Base-by-base conservation (phyloP, 23 tunicate genomes). In the Corella eumyota region DNA sequence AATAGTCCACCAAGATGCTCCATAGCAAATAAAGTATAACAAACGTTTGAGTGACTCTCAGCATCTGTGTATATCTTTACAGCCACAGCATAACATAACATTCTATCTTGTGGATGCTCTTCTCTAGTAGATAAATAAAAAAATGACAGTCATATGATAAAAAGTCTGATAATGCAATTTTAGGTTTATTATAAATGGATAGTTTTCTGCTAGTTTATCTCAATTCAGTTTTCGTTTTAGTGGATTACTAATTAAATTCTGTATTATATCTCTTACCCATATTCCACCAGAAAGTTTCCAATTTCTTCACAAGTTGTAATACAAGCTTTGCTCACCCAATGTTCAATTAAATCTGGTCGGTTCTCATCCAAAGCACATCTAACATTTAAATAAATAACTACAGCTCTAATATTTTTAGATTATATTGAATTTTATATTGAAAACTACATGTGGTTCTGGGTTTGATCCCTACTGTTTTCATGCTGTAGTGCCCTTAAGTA, bases 361-460 rank as follows among this genome's bases (percentile, higher is more conserved):
- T 79, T 78, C 36, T 79, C 96, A 32, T 68, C 36, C 56, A 88
- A 55, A 0, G 83, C 88, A 61, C 88, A 88, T 26, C 88, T 88
- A n/a, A n/a, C 31, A 48, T 24, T n/a, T 15, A 44, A 45, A 17
- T 13, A 1, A 23, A 0, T 9, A 45, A 28, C 0, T 11, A 44
- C 11, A 44, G 21, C 0, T 47, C 26, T 0, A 11, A 46, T 19
- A 47, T n/a, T 64, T 11, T 22, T 32, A n/a, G n/a, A n/a, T n/a
- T n/a, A n/a, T n/a, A n/a, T n/a, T n/a, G n/a, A n/a, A n/a, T n/a
- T n/a, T n/a, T n/a, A n/a, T n/a, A n/a, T n/a, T n/a, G n/a, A n/a
- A n/a, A n/a, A n/a, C n/a, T n/a, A n/a, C n/a, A n/a, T n/a, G n/a
- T n/a, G n/a, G n/a, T n/a, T n/a, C n/a, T n/a, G n/a, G n/a, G n/a